Evolutionary conservation across 2,113 vertebrate genomes (phyloP), one percentile per base, ranked within the genome.

Genomic region (Osmerus eperlanus): DNA sequence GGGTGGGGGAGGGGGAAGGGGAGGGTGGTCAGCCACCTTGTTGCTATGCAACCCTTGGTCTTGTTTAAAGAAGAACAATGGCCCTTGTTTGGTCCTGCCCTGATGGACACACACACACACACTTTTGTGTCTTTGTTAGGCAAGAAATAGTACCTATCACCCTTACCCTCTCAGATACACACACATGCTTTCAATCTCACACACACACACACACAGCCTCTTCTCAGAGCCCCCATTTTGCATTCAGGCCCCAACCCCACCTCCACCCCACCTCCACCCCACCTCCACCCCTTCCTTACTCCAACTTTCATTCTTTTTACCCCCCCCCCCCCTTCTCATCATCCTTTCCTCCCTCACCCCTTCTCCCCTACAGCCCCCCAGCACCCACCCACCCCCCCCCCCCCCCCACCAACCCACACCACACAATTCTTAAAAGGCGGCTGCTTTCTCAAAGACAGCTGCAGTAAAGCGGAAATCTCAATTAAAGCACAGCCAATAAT

Each of bases 1-100:
- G 75, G 47, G 60, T 81, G 78, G 84, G 78, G 84, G 86, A 72
- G 80, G 81, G 84, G 83, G 73, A 82, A 78, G 85, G 87, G 70
- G 60, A 75, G 87, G 85, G 78, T 88, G 88, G 89, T 91, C 90
- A 91, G 89, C 83, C 73, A 75, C 76, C 85, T 90, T 87, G 91
- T 93, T 92, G 91, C 91, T 91, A 92, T 90, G 92, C 90, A 91
- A 92, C 91, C 85, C 85, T 77, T 81, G 74, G 77, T 84, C 89
- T 85, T 41, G 36, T 81, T 84, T 76, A 72, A 81, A 83, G 67
- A 67, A 59, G 47, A 58, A 83, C 79, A 81, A 76, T 75, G 85
- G 79, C 76, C 75, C 23, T 77, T 76, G 77, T 83, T 83, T 73
- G 72, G 82, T 84, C 78, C 84, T 65, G 59, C 79, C 85, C 79